A percentile compares a stretch with the other conserved stretches of the same genome.
Evolutionary conservation across 2,113 vertebrate genomes (phyloP).

Genomic region (Trematocara unimaculatum): DNA sequence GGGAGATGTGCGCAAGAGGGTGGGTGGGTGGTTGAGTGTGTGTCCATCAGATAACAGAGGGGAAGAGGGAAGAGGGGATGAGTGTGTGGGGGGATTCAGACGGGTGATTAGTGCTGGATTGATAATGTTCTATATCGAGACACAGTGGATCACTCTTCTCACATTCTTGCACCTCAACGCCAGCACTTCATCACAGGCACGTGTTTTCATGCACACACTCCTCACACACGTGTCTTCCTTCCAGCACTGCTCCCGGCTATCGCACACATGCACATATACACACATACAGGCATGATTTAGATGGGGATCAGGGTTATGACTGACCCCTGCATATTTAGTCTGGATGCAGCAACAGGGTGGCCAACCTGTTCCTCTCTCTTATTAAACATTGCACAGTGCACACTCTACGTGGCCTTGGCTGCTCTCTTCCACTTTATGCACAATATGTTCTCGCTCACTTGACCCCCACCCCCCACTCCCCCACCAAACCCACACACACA

Average conservation of each 20-base stretch:
- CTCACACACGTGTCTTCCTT: slow-evolving; percentile 7
- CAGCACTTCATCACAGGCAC: slow-evolving; percentile 25
- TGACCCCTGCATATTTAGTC: slow-evolving; percentile 1
- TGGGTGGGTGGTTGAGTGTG: neutral
- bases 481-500: neutral
- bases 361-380: slow-evolving; percentile 36
- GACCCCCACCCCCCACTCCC: neutral
- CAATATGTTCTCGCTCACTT: slow-evolving; percentile 41
- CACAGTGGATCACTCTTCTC: slow-evolving; percentile 37
- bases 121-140: slow-evolving; percentile 65
- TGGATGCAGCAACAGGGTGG: slow-evolving; percentile 49
- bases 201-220: neutral
- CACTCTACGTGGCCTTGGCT: neutral
- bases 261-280: neutral
- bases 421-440: slow-evolving; percentile 25
- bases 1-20: neutral
- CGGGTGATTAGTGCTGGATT: slow-evolving; percentile 61
- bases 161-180: slow-evolving; percentile 15
- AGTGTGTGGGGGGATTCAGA: neutral
- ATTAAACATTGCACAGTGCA: neutral
- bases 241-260: neutral
- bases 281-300: neutral
- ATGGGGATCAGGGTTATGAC: neutral
- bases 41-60: slow-evolving; percentile 11
- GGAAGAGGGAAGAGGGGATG: neutral